Percentiles rank a stretch among this genome's conserved stretches.
Evolutionary conservation across 2,888 invertebrate genomes (phyloP).

Genomic region (Dasypolia templi): DNA sequence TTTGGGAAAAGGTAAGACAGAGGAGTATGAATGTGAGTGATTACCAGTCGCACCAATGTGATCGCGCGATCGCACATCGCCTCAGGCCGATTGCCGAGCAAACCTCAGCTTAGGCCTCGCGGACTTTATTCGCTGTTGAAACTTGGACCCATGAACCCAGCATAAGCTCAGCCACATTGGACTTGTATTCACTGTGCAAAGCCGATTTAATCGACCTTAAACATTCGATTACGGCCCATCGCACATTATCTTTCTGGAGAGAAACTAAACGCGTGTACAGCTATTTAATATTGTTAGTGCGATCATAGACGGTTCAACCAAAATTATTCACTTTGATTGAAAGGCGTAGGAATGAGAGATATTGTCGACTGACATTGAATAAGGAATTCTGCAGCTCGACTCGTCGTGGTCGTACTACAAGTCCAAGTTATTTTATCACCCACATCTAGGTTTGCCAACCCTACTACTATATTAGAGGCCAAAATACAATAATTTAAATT

Average conservation of each 20-base stretch:
- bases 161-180: background rate
- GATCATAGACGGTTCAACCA: conserved; percentile 18
- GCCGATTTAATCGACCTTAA: background rate
- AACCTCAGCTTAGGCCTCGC: too few species aligned
- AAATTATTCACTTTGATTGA: background rate
- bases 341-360: background rate
- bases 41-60: too few species aligned
- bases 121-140: background rate
- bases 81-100: too few species aligned
- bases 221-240: background rate
- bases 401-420: too few species aligned
- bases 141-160: background rate
- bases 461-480: too few species aligned
- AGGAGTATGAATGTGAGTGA: too few species aligned
- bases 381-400: background rate
- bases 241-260: conserved; percentile 7
- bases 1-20: background rate
- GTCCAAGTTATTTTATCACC: background rate
- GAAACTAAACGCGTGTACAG: background rate
- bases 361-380: background rate
- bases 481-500: too few species aligned
- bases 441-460: too few species aligned
- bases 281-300: background rate
- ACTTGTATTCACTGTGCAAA: background rate
- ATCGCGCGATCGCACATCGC: too few species aligned